Percentiles rank a stretch among this genome's conserved stretches.
Conservation (phyloP, 2,797 vertebrate genomes). For the Megalops cyprinoides region DNA sequence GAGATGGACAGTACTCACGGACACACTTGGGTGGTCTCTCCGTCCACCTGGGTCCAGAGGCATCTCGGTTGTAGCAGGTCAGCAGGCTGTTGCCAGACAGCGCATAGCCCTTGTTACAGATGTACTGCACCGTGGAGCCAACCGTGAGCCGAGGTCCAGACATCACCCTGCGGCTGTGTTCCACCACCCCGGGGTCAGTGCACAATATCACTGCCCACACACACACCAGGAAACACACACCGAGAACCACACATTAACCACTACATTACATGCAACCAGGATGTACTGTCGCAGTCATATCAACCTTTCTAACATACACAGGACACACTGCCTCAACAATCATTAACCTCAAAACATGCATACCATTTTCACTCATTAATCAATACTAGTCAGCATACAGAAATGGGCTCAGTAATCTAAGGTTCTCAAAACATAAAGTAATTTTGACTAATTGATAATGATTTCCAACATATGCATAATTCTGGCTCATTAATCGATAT, state of each 20-base stretch:
- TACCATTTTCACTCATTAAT: too few relatives aligned
- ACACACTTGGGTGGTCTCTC: conserved; percentile 90
- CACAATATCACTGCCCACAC: conserved; percentile 82
- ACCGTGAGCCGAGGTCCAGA: conserved; percentile 83
- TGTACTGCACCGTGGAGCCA: conserved; percentile 86
- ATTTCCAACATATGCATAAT: background rate
- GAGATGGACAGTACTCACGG: conserved; percentile 63
- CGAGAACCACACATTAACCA: background rate
- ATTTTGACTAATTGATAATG: too few relatives aligned
- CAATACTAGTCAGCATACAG: background rate
- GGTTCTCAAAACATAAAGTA: too few relatives aligned
- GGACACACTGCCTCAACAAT: background rate
- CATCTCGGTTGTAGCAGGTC: conserved; percentile 87
- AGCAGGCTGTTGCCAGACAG: conserved; percentile 82
- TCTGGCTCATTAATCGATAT: background rate
- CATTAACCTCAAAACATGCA: background rate
- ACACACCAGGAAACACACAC: background rate
- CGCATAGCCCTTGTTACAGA: conserved; percentile 90
- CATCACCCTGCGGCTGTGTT: conserved; percentile 86
- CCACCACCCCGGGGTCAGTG: conserved; percentile 86
- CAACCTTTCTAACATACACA: too few relatives aligned
- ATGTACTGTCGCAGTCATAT: too few relatives aligned
- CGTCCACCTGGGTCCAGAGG: conserved; percentile 91
- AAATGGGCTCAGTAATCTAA: too few relatives aligned
- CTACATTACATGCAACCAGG: background rate